These are phyloP conservation scores for cat (Felis catus) DNA, from an alignment of 2,113 vertebrate genomes.

Conservation along the genomic window DNA sequence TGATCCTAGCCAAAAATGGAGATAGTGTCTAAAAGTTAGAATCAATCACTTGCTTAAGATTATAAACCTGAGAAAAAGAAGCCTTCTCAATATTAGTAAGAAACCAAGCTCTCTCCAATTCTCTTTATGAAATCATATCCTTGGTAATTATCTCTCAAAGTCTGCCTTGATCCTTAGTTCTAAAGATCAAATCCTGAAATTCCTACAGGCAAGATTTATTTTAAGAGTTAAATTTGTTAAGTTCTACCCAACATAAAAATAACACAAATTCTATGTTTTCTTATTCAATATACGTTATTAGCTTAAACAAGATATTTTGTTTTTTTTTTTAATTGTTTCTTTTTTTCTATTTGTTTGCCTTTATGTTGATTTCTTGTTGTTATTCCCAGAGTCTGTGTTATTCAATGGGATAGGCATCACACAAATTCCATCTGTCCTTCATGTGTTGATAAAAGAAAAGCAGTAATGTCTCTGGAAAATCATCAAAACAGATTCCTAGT, in stretches of 20 bases:
- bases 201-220: background rate
- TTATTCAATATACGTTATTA: background rate
- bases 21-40: background rate
- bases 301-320: background rate
- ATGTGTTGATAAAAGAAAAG: background rate
- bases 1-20: background rate
- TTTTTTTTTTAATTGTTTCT: background rate
- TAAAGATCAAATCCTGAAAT: constrained; percentile 4
- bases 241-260: background rate
- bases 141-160: background rate
- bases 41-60: background rate
- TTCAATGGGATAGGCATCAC: background rate
- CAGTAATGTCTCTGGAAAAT: background rate
- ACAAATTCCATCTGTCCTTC: background rate
- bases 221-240: constrained; percentile 18
- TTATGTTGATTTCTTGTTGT: background rate
- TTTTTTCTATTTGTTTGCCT: background rate
- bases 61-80: constrained; percentile 8
- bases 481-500: background rate
- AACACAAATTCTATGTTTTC: background rate
- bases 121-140: constrained; percentile 22
- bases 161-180: background rate
- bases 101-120: background rate
- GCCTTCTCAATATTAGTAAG: background rate
- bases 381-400: background rate